phyloP scores from a whole-genome alignment of 1,140 invertebrate genomes.

The Drosophila mauritiana region DNA sequence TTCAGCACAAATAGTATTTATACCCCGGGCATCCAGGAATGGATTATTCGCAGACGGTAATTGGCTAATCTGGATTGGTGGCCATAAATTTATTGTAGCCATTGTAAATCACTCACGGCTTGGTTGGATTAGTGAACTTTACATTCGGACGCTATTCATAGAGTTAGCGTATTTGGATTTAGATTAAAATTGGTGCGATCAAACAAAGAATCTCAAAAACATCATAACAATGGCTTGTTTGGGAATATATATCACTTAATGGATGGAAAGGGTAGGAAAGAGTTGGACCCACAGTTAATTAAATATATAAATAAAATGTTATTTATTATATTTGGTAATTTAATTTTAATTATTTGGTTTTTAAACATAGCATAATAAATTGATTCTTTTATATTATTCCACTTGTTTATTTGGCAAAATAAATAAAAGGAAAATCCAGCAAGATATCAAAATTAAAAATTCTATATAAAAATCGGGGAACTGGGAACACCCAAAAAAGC shows the following conservation, averaged over 20 bases:
- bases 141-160: constrained; percentile 35
- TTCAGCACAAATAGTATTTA: constrained; percentile 16
- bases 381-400: not conserved
- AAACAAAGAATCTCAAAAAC: constrained; percentile 1
- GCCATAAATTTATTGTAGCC: constrained; percentile 26
- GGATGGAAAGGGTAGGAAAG: too few relatives aligned
- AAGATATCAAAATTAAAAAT: too few relatives aligned
- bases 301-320: too few relatives aligned
- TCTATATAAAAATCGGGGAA: not conserved
- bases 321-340: too few relatives aligned
- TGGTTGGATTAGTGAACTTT: constrained; percentile 37
- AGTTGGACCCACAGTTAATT: too few relatives aligned
- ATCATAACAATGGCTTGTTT: constrained; percentile 6
- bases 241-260: not conserved
- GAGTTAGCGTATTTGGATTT: constrained; percentile 27
- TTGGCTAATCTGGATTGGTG: constrained; percentile 21
- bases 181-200: constrained; percentile 20
- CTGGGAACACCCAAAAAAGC: not conserved
- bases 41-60: constrained; percentile 3
- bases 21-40: constrained; percentile 9
- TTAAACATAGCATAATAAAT: not conserved
- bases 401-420: not conserved
- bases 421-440: too few relatives aligned
- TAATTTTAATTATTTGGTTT: not conserved
- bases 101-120: constrained; percentile 24